These are phyloP conservation scores for Catostomus latipinnis DNA, from an alignment of 2,797 vertebrate genomes.

Conservation along the genomic window DNA sequence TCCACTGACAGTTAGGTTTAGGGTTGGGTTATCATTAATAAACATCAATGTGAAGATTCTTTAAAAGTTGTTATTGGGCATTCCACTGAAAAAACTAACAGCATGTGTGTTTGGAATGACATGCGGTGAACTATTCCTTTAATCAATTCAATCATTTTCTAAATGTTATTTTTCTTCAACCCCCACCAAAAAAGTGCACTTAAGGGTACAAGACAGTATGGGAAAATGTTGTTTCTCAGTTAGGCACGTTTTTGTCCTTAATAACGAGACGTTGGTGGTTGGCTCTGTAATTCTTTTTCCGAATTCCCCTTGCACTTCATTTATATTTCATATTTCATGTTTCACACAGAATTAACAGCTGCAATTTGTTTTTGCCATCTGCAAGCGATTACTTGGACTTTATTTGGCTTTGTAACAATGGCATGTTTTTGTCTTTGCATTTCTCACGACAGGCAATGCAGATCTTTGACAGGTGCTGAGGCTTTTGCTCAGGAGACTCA, in stretches of 20 bases:
- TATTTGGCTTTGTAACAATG: constrained; percentile 83
- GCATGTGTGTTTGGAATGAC: not conserved
- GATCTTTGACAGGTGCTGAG: constrained; percentile 82
- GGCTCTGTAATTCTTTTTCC: constrained; percentile 74
- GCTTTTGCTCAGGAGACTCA: constrained; percentile 78
- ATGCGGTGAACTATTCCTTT: not conserved
- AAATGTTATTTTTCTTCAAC: not conserved
- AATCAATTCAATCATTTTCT: not conserved
- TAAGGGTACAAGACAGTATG: constrained; percentile 57
- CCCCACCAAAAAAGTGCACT: not conserved
- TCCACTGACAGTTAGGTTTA: too few species aligned
- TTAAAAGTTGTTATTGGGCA: not conserved
- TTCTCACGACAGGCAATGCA: constrained; percentile 77
- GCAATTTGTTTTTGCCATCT: constrained; percentile 83
- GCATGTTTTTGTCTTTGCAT: constrained; percentile 75
- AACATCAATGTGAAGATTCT: not conserved
- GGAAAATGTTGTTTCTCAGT: constrained; percentile 63
- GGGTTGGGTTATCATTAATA: too few species aligned
- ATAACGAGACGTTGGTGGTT: constrained; percentile 76
- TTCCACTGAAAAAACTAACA: not conserved
- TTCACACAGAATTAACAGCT: constrained; percentile 83
- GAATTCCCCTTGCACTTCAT: constrained; percentile 75
- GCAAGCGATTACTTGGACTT: constrained; percentile 81
- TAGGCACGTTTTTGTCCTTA: constrained; percentile 60
- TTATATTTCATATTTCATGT: constrained; percentile 84